Base-by-base conservation (phyloP, 2,797 vertebrate genomes). In the Bradypodion pumilum region DNA sequence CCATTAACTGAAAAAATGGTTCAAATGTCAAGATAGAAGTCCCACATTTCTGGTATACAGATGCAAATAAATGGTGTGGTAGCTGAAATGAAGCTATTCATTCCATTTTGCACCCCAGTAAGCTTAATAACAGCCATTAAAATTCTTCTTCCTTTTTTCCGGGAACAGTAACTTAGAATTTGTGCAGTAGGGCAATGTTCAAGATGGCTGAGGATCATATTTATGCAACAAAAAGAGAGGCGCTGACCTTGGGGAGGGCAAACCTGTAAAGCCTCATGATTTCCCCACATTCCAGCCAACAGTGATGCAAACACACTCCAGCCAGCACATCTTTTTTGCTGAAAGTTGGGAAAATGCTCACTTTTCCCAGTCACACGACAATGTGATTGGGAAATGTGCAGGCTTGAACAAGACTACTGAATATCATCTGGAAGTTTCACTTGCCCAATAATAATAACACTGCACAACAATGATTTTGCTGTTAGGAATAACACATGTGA, bases 71-170 rank as follows among this genome's bases (percentile, higher is more conserved):
- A 89, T 85, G 75, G 63, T 25, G 52, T 89, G 84, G 88, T 52
- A 90, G 32, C 42, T 87, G 70, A 86, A 91, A 89, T 83, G 7
- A 90, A 93, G 85, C 35, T 52, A 56, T 85, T 91, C 35, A 77
- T 76, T 85, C 82, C 40, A 82, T 91, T 93, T 93, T 91, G 42
- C 84, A 91, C 70, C 77, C 40, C 46, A 87, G 52, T 86, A 83
- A 88, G 49, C 42, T 91, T 89, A 85, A 83, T 88, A 89, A 80
- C n/a, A 87, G 2, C 69, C 59, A 37, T 80, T 91, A 88, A 78
- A 85, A 69, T 68, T 44, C 42, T 27, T 49, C 23, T 49, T 12
- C 16, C 87, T 86, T 63, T 82, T 8, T 32, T 7, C 59, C 3
- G 80, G 35, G 5, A 44, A 21, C 3, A 73, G 2, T 84, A 88